A percentile compares a stretch with the other conserved stretches of the same genome.
Evolutionary conservation across 2,888 invertebrate species (phyloP).

Genomic region (Nudaria mundana): DNA sequence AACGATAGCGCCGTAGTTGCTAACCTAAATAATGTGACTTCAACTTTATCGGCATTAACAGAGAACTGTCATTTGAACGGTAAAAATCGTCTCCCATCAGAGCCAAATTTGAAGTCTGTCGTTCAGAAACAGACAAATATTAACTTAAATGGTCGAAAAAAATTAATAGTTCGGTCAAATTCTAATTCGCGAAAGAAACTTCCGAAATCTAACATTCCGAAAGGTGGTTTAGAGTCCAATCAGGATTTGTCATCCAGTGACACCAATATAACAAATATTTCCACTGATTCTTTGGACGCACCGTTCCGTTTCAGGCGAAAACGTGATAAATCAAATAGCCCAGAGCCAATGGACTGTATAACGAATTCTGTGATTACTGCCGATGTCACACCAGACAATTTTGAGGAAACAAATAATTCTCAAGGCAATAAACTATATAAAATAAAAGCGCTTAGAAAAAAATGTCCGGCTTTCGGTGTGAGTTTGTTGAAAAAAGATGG

Average conservation of each 20-base stretch:
- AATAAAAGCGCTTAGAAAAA: constrained; percentile 73
- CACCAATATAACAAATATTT: constrained; percentile 74
- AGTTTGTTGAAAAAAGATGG: constrained; percentile 70
- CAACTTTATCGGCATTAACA: constrained; percentile 67
- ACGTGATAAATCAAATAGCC: constrained; percentile 69
- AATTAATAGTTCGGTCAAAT: constrained; percentile 66
- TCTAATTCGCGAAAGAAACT: constrained; percentile 68
- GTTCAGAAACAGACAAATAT: constrained; percentile 43
- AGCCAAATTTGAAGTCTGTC: constrained; percentile 60
- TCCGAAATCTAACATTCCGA: constrained; percentile 56
- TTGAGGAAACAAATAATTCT: constrained; percentile 69
- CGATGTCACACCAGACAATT: constrained; percentile 70
- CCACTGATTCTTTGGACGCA: constrained; percentile 69
- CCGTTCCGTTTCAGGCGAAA: constrained; percentile 72
- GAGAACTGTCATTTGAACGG: constrained; percentile 75
- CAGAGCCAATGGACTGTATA: constrained; percentile 73
- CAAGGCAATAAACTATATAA: constrained; percentile 76
- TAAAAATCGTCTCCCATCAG: constrained; percentile 66
- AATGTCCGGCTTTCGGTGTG: constrained; percentile 67
- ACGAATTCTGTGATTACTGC: constrained; percentile 66
- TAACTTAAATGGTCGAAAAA: constrained; percentile 59
- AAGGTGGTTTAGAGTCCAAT: constrained; percentile 53
- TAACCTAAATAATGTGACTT: constrained; percentile 60
- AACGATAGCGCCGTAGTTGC: constrained; percentile 52
- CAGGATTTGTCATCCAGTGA: constrained; percentile 76